Conservation (phyloP, 2,797 vertebrate species). For the Corythornis leucogaster region DNA sequence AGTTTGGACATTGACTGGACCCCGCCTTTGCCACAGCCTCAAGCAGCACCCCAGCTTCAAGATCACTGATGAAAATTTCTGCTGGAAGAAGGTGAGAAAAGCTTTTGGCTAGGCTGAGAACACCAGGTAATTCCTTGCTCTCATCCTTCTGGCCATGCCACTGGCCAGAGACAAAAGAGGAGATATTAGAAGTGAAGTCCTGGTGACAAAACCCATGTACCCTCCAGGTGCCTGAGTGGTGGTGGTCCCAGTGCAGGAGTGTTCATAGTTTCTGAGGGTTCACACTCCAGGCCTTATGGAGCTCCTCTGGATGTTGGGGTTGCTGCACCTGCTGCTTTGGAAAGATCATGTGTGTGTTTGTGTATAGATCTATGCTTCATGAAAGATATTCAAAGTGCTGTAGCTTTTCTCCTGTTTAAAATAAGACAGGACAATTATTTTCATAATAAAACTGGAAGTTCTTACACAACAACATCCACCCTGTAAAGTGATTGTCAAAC, state of each 20-base stretch:
- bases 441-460: not conserved
- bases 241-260: accelerated
- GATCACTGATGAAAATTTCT: not conserved
- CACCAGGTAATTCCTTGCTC: not conserved
- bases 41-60: not conserved
- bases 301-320: not conserved
- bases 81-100: not conserved
- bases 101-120: not conserved
- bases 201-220: not conserved
- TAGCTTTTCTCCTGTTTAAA: not conserved
- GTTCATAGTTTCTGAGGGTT: not conserved
- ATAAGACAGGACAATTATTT: not conserved
- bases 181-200: not conserved
- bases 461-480: not conserved
- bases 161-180: not conserved
- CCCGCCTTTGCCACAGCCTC: not conserved
- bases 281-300: accelerated
- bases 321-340: not conserved
- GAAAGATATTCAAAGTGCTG: accelerated
- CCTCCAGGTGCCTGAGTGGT: accelerated
- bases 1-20: accelerated
- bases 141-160: accelerated
- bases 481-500: not conserved
- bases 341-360: not conserved
- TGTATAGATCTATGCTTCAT: not conserved